Conservation (phyloP, 2,888 invertebrate species). For the Phania funesta region DNA sequence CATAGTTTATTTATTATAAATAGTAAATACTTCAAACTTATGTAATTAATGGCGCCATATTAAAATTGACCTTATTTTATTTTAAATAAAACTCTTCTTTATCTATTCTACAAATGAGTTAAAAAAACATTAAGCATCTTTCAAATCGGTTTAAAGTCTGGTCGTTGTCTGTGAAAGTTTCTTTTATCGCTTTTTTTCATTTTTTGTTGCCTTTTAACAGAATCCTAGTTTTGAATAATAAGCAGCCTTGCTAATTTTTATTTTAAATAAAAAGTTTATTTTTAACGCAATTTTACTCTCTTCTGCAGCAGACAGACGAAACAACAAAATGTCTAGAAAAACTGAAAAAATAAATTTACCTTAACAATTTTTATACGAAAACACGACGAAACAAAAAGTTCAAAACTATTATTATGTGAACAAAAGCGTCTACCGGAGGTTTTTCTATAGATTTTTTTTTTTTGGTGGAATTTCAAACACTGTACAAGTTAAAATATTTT, state of each 20-base stretch:
- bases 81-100: background rate
- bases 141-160: conserved; percentile 28
- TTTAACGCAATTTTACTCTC: conserved; percentile 4
- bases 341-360: conserved; percentile 36
- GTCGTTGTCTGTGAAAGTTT: conserved; percentile 54
- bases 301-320: conserved; percentile 4
- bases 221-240: conserved; percentile 33
- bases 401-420: conserved; percentile 52
- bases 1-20: too few species aligned
- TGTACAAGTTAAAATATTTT: conserved; percentile 9
- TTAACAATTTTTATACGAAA: conserved; percentile 14
- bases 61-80: conserved; percentile 41
- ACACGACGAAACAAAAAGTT: conserved; percentile 18
- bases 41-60: background rate
- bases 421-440: conserved; percentile 37
- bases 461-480: conserved; percentile 21
- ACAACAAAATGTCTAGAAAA: conserved; percentile 16
- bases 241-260: background rate
- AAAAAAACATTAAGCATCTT: too few species aligned
- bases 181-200: background rate
- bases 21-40: too few species aligned
- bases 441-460: conserved; percentile 15
- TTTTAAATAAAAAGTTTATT: background rate
- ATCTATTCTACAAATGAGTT: background rate
- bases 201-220: background rate